These are phyloP conservation scores for Cerastis rubricosa DNA, from an alignment of 2,888 invertebrate species.

Conservation along the genomic window DNA sequence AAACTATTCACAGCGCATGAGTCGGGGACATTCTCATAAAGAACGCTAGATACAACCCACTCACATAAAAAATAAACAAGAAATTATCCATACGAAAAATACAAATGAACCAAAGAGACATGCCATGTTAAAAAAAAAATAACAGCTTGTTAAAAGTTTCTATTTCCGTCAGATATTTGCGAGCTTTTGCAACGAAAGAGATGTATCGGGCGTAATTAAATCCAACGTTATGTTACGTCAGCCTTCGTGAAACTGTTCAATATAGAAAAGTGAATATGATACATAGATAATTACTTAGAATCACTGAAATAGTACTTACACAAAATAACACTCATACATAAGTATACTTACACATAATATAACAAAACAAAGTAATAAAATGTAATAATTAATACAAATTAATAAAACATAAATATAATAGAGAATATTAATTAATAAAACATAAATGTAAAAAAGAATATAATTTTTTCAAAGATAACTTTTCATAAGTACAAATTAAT, in stretches of 20 bases:
- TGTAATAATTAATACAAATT: too few species aligned
- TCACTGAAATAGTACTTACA: too few species aligned
- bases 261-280: neutral
- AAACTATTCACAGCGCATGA: constrained; percentile 59
- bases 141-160: constrained; percentile 1
- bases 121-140: neutral
- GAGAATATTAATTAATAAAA: too few species aligned
- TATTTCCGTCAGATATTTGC: neutral
- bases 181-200: neutral
- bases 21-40: constrained; percentile 43
- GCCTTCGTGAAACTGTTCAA: neutral
- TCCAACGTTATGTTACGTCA: neutral
- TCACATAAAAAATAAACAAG: neutral
- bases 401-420: too few species aligned
- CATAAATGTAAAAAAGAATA: too few species aligned
- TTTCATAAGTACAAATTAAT: too few species aligned
- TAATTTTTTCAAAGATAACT: too few species aligned
- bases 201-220: neutral
- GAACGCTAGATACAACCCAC: constrained; percentile 33
- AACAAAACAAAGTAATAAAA: too few species aligned
- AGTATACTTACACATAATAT: too few species aligned
- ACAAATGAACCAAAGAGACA: constrained; percentile 4
- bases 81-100: neutral
- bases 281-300: too few species aligned
- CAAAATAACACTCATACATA: too few species aligned